These are phyloP conservation scores for Deilephila elpenor DNA, from an alignment of 2,888 invertebrate species.

Conservation along the genomic window DNA sequence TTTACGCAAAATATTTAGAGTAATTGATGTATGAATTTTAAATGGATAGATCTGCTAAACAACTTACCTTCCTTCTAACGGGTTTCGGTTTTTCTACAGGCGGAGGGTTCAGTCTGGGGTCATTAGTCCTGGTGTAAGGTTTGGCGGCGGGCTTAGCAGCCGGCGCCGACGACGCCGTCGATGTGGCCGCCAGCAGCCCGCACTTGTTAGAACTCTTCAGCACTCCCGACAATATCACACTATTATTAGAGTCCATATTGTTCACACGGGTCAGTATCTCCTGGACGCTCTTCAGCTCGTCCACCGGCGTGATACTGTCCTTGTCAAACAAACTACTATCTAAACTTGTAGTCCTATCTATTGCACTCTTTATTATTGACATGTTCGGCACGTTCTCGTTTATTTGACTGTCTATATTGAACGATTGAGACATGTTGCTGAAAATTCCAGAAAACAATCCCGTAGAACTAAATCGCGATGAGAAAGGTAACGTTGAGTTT, in stretches of 20 bases:
- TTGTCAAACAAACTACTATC: slow-evolving; percentile 76
- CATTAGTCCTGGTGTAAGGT: slow-evolving; percentile 61
- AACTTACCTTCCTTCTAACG: slow-evolving; percentile 80
- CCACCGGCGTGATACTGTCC: slow-evolving; percentile 69
- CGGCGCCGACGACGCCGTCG: slow-evolving; percentile 49
- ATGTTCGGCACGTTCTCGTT: slow-evolving; percentile 77
- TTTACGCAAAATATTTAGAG: too few species aligned
- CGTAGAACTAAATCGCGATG: slow-evolving; percentile 71
- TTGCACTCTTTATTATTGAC: slow-evolving; percentile 81
- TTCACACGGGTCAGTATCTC: slow-evolving; percentile 81
- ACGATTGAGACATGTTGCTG: slow-evolving; percentile 71
- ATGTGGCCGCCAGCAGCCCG: slow-evolving; percentile 50
- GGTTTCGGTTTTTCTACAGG: slow-evolving; percentile 79
- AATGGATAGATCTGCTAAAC: slow-evolving; percentile 27
- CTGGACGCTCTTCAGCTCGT: slow-evolving; percentile 78
- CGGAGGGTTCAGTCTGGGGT: slow-evolving; percentile 79
- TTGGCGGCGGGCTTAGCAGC: slow-evolving; percentile 48
- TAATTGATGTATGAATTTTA: neutral
- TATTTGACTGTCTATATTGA: slow-evolving; percentile 62
- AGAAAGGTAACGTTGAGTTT: slow-evolving; percentile 63
- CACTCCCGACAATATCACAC: slow-evolving; percentile 80
- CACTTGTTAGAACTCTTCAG: slow-evolving; percentile 63
- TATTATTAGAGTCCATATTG: slow-evolving; percentile 82
- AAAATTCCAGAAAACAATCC: slow-evolving; percentile 79
- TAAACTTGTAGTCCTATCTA: slow-evolving; percentile 80